Conservation (phyloP, 2,888 invertebrate species). For the Gerris lacustris region DNA sequence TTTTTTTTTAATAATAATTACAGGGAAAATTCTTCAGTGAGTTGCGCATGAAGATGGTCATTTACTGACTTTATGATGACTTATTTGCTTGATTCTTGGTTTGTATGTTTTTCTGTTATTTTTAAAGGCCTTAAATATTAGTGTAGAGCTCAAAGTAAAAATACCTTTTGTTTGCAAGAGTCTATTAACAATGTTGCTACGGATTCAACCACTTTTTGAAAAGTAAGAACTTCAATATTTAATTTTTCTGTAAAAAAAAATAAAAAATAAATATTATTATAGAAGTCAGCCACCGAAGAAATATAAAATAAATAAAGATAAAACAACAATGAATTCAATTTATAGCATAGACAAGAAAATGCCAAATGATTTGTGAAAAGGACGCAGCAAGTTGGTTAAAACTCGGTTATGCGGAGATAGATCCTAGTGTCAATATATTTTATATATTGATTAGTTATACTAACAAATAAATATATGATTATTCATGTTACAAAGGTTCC, state of each 20-base stretch:
- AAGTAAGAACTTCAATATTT: slow-evolving; percentile 41
- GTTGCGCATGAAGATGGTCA: too few species aligned
- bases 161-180: slow-evolving; percentile 56
- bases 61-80: too few species aligned
- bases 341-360: neutral
- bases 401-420: too few species aligned
- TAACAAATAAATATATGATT: too few species aligned
- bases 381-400: too few species aligned
- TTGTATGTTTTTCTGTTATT: neutral
- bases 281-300: neutral
- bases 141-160: slow-evolving; percentile 27
- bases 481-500: too few species aligned
- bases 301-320: neutral
- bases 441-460: too few species aligned
- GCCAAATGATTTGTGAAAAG: too few species aligned
- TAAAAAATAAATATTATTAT: neutral
- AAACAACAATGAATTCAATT: neutral
- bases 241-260: slow-evolving; percentile 46
- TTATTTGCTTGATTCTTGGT: too few species aligned
- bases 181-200: slow-evolving; percentile 59
- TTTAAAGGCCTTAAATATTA: neutral
- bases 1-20: too few species aligned
- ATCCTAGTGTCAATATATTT: too few species aligned
- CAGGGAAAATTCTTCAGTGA: too few species aligned
- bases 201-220: slow-evolving; percentile 56